Percentiles rank a stretch among this genome's conserved stretches.
Conservation (phyloP, 2,113 vertebrate species). For the Dunckerocampus dactyliophorus region DNA sequence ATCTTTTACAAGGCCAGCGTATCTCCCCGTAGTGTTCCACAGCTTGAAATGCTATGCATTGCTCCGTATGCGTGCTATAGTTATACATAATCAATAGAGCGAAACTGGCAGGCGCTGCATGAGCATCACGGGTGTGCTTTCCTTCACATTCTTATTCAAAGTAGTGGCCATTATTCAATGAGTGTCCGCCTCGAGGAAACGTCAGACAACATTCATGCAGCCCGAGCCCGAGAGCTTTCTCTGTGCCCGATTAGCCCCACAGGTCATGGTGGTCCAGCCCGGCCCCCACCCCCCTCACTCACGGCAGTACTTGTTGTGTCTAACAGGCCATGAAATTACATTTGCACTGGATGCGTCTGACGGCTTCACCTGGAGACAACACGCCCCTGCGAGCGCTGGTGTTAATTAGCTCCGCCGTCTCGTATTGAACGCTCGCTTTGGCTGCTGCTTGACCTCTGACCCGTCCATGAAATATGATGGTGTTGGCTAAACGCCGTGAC, state of each 20-base stretch:
- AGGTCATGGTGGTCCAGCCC: constrained; percentile 13
- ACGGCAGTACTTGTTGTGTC: constrained; percentile 48
- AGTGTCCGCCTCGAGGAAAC: no score
- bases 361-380: constrained; percentile 47
- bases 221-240: no score
- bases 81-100: constrained; percentile 52
- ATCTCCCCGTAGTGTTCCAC: constrained; percentile 40
- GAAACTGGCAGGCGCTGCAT: neutral
- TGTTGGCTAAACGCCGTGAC: neutral
- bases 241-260: no score
- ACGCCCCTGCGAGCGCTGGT: constrained; percentile 53
- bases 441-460: constrained; percentile 7
- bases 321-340: constrained; percentile 72
- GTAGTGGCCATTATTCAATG: no score
- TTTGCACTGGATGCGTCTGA: constrained; percentile 52
- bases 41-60: constrained; percentile 39
- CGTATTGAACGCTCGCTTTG: constrained; percentile 20
- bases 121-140: constrained; percentile 1
- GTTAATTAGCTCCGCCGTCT: constrained; percentile 59
- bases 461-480: neutral
- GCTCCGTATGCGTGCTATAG: constrained; percentile 28
- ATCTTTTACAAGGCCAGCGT: constrained; percentile 48
- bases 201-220: no score
- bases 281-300: constrained; percentile 46
- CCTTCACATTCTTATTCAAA: neutral